phyloP scores from a whole-genome alignment of 2,113 vertebrate genomes.

The Oostethus manadensis region DNA sequence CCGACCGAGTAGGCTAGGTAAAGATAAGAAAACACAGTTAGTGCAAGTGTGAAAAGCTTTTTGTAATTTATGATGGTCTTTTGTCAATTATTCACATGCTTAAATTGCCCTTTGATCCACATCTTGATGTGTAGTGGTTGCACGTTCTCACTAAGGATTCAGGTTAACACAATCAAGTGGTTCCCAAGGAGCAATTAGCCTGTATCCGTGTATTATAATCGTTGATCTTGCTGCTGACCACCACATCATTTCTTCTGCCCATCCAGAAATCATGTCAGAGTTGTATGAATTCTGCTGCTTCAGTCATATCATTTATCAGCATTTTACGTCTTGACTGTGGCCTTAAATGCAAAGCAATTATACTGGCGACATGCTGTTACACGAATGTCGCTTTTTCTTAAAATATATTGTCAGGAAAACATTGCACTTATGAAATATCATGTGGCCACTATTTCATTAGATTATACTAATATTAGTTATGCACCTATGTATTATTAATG shows the following conservation, averaged over 20 bases:
- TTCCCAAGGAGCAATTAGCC: not conserved
- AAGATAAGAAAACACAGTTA: not conserved
- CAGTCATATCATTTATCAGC: not conserved
- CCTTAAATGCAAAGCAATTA: not conserved
- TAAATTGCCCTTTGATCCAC: not conserved
- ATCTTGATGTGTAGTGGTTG: not conserved
- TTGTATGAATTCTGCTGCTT: not conserved
- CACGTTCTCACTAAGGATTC: not conserved
- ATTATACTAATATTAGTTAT: no score
- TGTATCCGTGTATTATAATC: not conserved
- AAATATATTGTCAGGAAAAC: no score
- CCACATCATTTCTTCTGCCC: not conserved
- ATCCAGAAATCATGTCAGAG: not conserved
- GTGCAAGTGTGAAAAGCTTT: not conserved
- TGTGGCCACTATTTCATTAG: no score
- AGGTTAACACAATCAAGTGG: not conserved
- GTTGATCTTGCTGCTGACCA: not conserved
- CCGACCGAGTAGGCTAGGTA: conserved; percentile 83
- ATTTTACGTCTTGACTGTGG: no score
- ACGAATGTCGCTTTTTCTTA: not conserved
- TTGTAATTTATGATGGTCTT: not conserved
- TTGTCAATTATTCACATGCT: not conserved
- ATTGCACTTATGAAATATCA: no score
- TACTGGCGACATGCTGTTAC: not conserved
- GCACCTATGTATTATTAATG: no score